phyloP scores from a whole-genome alignment of 2,113 vertebrate species.

The Thamnaconus septentrionalis region DNA sequence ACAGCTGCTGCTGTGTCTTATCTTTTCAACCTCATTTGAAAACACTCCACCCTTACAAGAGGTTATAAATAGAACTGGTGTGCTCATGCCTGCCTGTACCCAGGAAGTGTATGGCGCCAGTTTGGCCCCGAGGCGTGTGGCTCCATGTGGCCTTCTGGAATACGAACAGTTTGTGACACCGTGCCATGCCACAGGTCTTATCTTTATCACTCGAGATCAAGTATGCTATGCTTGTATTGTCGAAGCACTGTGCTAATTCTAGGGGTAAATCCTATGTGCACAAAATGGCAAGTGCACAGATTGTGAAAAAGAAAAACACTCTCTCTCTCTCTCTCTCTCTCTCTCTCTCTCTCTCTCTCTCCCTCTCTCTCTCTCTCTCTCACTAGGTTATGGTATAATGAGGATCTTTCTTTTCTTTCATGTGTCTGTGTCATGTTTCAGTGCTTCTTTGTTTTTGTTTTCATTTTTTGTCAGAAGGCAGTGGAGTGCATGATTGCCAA shows the following conservation, averaged over 20 bases:
- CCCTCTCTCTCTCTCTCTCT: no score
- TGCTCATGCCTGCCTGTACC: slow-evolving; percentile 36
- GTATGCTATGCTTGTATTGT: slow-evolving; percentile 12
- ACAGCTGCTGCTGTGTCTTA: slow-evolving; percentile 42
- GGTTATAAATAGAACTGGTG: slow-evolving; percentile 57
- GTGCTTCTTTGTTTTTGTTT: no score
- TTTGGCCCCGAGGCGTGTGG: slow-evolving; percentile 48
- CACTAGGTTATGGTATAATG: no score
- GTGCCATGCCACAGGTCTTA: slow-evolving; percentile 11
- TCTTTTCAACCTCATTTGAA: slow-evolving; percentile 53
- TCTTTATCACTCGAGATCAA: slow-evolving; percentile 13
- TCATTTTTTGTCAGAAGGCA: no score
- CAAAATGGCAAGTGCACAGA: no score
- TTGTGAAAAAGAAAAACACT: no score
- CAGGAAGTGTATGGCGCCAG: slow-evolving; percentile 59
- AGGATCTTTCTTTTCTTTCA: no score
- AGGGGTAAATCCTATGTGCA: no score
- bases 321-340: no score
- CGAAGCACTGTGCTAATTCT: not conserved
- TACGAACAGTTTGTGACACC: slow-evolving; percentile 47
- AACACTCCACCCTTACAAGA: slow-evolving; percentile 38
- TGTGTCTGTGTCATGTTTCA: no score
- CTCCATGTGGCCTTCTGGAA: slow-evolving; percentile 44
- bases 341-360: no score
- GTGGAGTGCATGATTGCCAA: no score